These are phyloP conservation scores for Cosmia pyralina DNA, from an alignment of 2,888 invertebrate species.

Conservation along the genomic window DNA sequence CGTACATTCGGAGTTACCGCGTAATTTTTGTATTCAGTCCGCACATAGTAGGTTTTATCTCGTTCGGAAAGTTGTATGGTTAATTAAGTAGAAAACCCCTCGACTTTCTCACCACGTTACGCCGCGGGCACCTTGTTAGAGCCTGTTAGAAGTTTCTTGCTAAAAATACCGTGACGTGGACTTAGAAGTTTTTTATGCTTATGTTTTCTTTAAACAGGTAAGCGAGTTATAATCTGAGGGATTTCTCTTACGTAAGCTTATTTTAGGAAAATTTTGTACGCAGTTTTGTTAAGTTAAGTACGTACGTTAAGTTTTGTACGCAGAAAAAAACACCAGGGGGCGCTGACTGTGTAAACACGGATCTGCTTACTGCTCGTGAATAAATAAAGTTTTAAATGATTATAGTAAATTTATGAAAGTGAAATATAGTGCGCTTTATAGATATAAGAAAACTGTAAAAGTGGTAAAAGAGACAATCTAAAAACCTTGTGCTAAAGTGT, in stretches of 20 bases:
- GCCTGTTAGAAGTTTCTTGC: slow-evolving; percentile 72
- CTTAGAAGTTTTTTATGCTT: slow-evolving; percentile 48
- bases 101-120: slow-evolving; percentile 81
- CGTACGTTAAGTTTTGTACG: too few relatives aligned
- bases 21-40: slow-evolving; percentile 76
- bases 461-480: too few relatives aligned
- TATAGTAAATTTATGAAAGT: too few relatives aligned
- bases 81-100: slow-evolving; percentile 83
- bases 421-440: too few relatives aligned
- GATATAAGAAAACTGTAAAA: too few relatives aligned
- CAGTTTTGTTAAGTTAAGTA: too few relatives aligned
- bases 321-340: too few relatives aligned
- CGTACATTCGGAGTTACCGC: slow-evolving; percentile 67
- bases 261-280: too few relatives aligned
- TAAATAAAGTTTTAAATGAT: too few relatives aligned
- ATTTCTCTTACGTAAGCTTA: neutral
- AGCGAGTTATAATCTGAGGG: slow-evolving; percentile 14
- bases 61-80: slow-evolving; percentile 78
- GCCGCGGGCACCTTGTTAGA: slow-evolving; percentile 82
- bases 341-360: too few relatives aligned
- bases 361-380: too few relatives aligned
- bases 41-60: slow-evolving; percentile 77
- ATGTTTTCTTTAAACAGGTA: slow-evolving; percentile 31
- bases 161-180: slow-evolving; percentile 58
- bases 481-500: too few relatives aligned